Base-by-base conservation (phyloP, 2,113 vertebrate genomes). In the Scomber scombrus region DNA sequence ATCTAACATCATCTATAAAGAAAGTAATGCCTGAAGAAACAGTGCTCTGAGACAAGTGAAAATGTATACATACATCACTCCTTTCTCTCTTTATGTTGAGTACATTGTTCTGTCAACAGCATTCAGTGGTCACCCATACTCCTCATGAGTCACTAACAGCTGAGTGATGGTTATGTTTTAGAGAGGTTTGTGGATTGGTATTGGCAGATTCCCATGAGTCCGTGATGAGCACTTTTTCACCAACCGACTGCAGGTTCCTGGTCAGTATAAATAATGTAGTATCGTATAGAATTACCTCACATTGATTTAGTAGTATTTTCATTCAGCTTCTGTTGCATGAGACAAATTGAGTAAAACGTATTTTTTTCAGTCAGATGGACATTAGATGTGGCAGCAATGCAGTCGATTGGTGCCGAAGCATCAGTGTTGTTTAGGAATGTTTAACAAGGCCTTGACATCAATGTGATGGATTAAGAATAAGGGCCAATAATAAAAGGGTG, bases 171-270 rank as follows among this genome's bases (percentile, higher is more conserved):
- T 51, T 31, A 67, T 71, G 74, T 88, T 78, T 85, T 57, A 75
- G 50, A 81, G 51, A 78, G 68, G 62, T 68, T 91, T 87, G 85
- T 88, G 78, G 84, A 83, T 90, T 80, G 74, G 76, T 71, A 85
- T 50, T 88, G 85, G 80, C 83, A 86, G 68, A 80, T 64, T 90
- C 75, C 73, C 76, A 69, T 54, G 64, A 85, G 77, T 73, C 75
- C 16, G 11, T 60, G 79, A 88, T 87, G 75, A 85, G 49, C 55
- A 56, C 80, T 88, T 71, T 78, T 84, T 74, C 79, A 68, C 65
- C 16, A 40, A 69, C 62, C 9, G 55, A 78, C 77, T 71, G 51
- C 80, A 65, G 45, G 43, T 18, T 7, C 26, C 60, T 67, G 63
- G 80, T 80, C 80, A 50, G 60, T 46, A 75, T 88, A 78, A 87